Evolutionary conservation across 2,797 vertebrate genomes (phyloP).

Genomic region (Chelon labrosus): DNA sequence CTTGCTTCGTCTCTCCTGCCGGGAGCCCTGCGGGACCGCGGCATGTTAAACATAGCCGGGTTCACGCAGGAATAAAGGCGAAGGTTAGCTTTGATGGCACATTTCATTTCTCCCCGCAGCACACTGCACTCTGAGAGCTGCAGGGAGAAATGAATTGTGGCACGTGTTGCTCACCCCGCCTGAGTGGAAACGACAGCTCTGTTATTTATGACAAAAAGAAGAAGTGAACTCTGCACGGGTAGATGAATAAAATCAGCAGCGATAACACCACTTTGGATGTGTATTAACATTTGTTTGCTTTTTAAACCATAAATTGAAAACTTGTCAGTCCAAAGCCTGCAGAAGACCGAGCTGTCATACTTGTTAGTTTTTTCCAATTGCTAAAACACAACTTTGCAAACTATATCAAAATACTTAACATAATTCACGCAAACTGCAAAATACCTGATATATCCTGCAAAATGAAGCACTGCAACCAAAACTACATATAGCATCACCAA

Average conservation of each 20-base stretch:
- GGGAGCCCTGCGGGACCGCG: constrained; percentile 26
- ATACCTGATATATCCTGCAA: no score
- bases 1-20: constrained; percentile 52
- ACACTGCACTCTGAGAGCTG: constrained; percentile 56
- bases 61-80: constrained; percentile 57
- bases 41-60: constrained; percentile 59
- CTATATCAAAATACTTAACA: no score
- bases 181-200: constrained; percentile 57
- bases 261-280: constrained; percentile 21
- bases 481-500: no score
- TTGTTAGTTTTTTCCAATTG: not conserved
- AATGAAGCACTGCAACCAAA: no score
- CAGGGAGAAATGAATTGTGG: constrained; percentile 49
- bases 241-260: constrained; percentile 22
- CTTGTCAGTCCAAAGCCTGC: no score
- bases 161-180: constrained; percentile 57
- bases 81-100: constrained; percentile 71
- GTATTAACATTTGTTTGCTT: not conserved
- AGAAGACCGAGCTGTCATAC: not conserved
- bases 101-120: constrained; percentile 59
- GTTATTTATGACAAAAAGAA: constrained; percentile 58
- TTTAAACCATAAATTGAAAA: not conserved
- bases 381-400: no score
- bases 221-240: constrained; percentile 17
- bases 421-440: no score